phyloP scores from a whole-genome alignment of 2,113 vertebrate species.

The Chauna torquata region DNA sequence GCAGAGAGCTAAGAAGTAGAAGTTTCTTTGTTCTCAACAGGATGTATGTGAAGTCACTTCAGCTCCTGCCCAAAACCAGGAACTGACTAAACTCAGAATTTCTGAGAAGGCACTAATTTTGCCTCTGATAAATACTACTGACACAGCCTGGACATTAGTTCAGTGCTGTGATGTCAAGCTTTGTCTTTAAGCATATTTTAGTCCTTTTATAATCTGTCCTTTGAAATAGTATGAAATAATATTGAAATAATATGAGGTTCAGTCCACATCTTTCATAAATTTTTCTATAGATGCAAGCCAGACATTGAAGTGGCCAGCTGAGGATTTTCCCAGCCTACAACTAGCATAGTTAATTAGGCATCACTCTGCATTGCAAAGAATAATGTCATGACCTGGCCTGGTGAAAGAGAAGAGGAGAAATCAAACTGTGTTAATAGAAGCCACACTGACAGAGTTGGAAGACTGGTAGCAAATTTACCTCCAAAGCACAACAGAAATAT shows the following conservation, averaged over 20 bases:
- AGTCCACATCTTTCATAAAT: not conserved
- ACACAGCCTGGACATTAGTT: not conserved
- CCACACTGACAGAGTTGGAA: not conserved
- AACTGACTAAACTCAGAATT: not conserved
- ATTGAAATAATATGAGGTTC: not conserved
- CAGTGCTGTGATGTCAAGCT: not conserved
- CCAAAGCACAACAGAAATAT: not conserved
- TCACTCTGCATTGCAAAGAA: not conserved
- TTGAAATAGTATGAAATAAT: not conserved
- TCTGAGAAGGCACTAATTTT: not conserved
- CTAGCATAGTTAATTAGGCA: not conserved
- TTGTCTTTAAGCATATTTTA: not conserved
- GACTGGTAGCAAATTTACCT: not conserved
- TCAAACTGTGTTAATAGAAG: not conserved
- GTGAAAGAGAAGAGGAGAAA: not conserved
- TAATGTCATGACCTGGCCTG: not conserved
- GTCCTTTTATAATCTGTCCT: not conserved
- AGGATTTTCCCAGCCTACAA: not conserved
- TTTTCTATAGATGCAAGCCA: not conserved
- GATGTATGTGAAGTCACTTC: not conserved
- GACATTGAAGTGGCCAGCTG: not conserved
- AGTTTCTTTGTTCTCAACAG: not conserved
- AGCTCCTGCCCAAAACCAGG: not conserved
- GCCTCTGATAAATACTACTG: not conserved
- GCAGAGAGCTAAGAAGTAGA: not conserved